Percentiles rank a stretch among this genome's conserved stretches.
phyloP scores from a whole-genome alignment of 2,113 vertebrate species.

The Seriola dumerili region DNA sequence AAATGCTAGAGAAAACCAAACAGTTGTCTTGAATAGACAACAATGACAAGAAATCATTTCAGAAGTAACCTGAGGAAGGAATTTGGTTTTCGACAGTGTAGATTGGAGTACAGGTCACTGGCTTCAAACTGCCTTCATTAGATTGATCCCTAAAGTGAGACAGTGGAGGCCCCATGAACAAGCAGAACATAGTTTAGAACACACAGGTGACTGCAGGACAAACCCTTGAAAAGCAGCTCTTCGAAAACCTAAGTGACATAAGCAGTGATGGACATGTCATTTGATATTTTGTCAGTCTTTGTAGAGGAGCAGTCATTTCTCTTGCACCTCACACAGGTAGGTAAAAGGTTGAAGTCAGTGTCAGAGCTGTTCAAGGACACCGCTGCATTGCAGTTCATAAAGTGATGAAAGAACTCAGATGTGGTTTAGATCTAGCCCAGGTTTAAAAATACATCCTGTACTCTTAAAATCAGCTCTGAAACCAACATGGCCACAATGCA shows the following conservation, averaged over 20 bases:
- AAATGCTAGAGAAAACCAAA: too few relatives aligned
- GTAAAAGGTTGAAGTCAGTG: not conserved
- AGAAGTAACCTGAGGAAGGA: too few relatives aligned
- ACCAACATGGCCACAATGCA: not conserved
- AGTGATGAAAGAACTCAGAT: not conserved
- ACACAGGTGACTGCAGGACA: not conserved
- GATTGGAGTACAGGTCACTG: too few relatives aligned
- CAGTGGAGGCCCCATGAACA: too few relatives aligned
- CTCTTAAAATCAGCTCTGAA: conserved; percentile 6
- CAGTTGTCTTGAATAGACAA: too few relatives aligned
- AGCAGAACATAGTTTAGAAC: too few relatives aligned
- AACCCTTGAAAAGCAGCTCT: not conserved
- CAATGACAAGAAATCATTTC: too few relatives aligned
- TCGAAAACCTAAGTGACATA: not conserved
- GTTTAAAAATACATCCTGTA: conserved; percentile 24
- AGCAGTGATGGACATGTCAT: not conserved
- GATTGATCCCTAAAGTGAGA: too few relatives aligned
- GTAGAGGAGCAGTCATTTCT: not conserved
- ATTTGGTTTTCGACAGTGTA: too few relatives aligned
- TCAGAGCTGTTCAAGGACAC: not conserved
- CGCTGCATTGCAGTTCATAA: not conserved
- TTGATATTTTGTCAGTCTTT: not conserved
- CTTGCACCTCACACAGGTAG: not conserved
- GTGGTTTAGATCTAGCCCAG: not conserved
- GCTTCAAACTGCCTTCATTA: too few relatives aligned